phyloP scores from a whole-genome alignment of 2,113 vertebrate genomes.

The Atherinomorus stipes region DNA sequence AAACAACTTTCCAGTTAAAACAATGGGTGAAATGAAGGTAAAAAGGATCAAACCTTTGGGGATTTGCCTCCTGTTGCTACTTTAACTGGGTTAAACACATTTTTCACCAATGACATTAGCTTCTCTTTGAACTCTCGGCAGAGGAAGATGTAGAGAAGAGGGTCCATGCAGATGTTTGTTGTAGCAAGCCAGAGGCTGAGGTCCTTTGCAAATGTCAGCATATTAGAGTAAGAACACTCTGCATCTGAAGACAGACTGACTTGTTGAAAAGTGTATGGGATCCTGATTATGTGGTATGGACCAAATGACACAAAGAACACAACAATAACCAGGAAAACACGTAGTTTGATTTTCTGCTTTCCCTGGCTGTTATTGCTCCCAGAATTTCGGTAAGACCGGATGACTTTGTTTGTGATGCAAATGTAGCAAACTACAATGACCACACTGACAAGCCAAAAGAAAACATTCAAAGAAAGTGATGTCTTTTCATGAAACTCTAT shows the following conservation, averaged over 20 bases:
- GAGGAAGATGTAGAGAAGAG: constrained; percentile 88
- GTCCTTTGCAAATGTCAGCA: constrained; percentile 81
- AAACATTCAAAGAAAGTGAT: constrained; percentile 71
- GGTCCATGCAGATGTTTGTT: constrained; percentile 88
- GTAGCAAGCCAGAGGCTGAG: constrained; percentile 84
- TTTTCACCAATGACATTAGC: constrained; percentile 48
- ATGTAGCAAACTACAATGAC: constrained; percentile 86
- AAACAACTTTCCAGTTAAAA: too few relatives aligned
- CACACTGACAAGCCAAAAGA: constrained; percentile 87
- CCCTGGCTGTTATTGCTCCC: constrained; percentile 76
- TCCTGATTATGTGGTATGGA: constrained; percentile 84
- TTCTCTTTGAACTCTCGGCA: constrained; percentile 87
- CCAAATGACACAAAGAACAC: constrained; percentile 90
- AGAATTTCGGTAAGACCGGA: constrained; percentile 83
- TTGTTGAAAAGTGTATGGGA: constrained; percentile 86
- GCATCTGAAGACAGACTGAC: background rate
- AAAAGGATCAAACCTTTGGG: background rate
- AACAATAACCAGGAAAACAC: constrained; percentile 87
- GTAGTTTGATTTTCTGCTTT: constrained; percentile 80
- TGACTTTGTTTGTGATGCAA: constrained; percentile 86
- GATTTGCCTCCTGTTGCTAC: background rate
- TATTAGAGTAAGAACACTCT: constrained; percentile 3
- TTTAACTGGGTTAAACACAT: background rate
- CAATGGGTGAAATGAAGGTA: too few relatives aligned
- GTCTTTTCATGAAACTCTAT: constrained; percentile 74